Percentiles rank a stretch among this genome's conserved stretches.
These are phyloP conservation scores for Pseudomyrmex concolor DNA, from an alignment of 1,140 invertebrate species.

Conservation along the genomic window DNA sequence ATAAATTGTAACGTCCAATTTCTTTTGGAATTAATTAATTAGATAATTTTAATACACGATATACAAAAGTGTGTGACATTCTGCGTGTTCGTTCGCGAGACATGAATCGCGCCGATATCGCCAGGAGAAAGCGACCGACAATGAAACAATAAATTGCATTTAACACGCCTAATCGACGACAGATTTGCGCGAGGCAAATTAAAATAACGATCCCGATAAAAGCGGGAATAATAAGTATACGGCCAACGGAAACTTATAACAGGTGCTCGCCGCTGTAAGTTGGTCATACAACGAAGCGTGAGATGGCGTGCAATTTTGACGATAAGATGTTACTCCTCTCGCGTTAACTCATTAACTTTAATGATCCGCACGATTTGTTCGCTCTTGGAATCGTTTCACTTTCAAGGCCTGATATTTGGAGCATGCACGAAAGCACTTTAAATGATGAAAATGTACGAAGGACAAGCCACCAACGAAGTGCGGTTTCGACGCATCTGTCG, in stretches of 20 bases:
- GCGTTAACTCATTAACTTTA: constrained; percentile 55
- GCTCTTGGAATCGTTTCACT: constrained; percentile 46
- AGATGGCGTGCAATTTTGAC: constrained; percentile 35
- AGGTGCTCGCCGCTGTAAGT: neutral
- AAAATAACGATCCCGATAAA: constrained; percentile 32
- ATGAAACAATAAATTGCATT: constrained; percentile 16
- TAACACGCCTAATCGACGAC: constrained; percentile 29
- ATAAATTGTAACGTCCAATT: neutral
- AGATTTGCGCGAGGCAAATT: constrained; percentile 23
- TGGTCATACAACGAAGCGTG: neutral
- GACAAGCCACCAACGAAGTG: constrained; percentile 35
- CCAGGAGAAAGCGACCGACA: constrained; percentile 26
- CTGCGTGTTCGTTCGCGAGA: neutral
- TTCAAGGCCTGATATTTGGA: constrained; percentile 48
- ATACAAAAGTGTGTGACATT: neutral
- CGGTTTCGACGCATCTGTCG: constrained; percentile 47
- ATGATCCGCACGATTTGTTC: constrained; percentile 52
- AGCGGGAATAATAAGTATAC: neutral
- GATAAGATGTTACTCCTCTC: constrained; percentile 11
- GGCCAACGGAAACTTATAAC: neutral
- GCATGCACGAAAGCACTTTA: constrained; percentile 42
- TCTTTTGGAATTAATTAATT: neutral
- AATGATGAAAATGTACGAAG: constrained; percentile 66
- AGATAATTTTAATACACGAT: neutral
- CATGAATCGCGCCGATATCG: constrained; percentile 5